Conservation (phyloP, 2,888 invertebrate species). For the Synergus umbraculus region DNA sequence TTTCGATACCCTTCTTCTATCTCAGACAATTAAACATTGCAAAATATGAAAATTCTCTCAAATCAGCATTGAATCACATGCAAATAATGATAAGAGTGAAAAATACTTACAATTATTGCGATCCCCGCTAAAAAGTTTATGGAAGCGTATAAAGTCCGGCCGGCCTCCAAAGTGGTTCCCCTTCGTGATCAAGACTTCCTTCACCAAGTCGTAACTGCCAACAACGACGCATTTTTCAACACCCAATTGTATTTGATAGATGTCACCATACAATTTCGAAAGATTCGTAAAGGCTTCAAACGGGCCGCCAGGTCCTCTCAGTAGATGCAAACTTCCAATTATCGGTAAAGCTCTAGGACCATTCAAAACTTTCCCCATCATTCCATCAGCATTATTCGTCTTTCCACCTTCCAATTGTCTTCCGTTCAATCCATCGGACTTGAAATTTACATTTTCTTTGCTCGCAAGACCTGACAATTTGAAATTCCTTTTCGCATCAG, state of each 20-base stretch:
- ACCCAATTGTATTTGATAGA: slow-evolving; percentile 85
- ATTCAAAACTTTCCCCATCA: slow-evolving; percentile 47
- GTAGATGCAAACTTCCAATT: slow-evolving; percentile 85
- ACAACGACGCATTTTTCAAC: slow-evolving; percentile 85
- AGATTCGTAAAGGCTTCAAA: slow-evolving; percentile 86
- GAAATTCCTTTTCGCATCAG: slow-evolving; percentile 43
- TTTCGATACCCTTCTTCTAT: neutral
- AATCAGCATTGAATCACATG: neutral
- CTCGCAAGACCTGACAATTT: slow-evolving; percentile 42
- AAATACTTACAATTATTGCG: slow-evolving; percentile 89
- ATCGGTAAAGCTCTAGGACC: slow-evolving; percentile 79
- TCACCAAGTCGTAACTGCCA: slow-evolving; percentile 85
- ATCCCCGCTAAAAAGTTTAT: slow-evolving; percentile 90
- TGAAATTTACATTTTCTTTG: slow-evolving; percentile 4
- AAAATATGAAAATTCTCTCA: neutral
- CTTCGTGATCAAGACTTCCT: slow-evolving; percentile 88
- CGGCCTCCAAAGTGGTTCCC: slow-evolving; percentile 90
- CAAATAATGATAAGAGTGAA: neutral
- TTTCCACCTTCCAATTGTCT: slow-evolving; percentile 23
- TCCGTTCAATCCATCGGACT: slow-evolving; percentile 31
- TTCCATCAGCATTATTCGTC: slow-evolving; percentile 9
- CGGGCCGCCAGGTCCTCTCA: slow-evolving; percentile 82
- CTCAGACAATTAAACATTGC: neutral
- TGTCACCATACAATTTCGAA: slow-evolving; percentile 84
- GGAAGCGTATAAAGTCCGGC: slow-evolving; percentile 89